Percentiles rank a stretch among this genome's conserved stretches.
Conservation (phyloP, 2,113 vertebrate species). For the Centropus bengalensis region DNA sequence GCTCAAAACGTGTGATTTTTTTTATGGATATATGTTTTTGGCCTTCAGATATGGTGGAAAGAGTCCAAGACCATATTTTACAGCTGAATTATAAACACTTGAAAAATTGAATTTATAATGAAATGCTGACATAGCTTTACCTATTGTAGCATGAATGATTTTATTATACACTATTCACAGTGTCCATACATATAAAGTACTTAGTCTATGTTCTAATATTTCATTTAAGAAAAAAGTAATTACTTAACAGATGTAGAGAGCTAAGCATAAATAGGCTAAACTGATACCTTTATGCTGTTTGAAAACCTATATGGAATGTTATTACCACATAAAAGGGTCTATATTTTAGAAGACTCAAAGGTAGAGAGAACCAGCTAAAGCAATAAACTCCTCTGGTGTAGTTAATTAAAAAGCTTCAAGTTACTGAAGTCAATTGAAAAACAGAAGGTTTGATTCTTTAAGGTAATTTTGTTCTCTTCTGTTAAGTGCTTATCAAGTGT, state of each 20-base stretch:
- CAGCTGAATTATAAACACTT: constrained; percentile 52
- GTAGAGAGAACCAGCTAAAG: constrained; percentile 65
- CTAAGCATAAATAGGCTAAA: constrained; percentile 51
- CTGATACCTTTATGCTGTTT: constrained; percentile 45
- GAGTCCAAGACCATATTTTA: constrained; percentile 59
- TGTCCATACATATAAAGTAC: constrained; percentile 44
- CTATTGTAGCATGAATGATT: constrained; percentile 65
- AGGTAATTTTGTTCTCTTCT: constrained; percentile 68
- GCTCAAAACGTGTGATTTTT: constrained; percentile 59
- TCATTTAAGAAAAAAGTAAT: constrained; percentile 65
- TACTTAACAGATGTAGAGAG: constrained; percentile 63
- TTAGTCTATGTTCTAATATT: constrained; percentile 53
- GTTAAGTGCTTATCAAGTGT: constrained; percentile 70
- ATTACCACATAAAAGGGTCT: constrained; percentile 68
- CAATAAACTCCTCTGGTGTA: constrained; percentile 69
- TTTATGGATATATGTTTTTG: constrained; percentile 26
- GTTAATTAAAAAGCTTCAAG: constrained; percentile 76
- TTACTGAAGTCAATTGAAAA: constrained; percentile 72
- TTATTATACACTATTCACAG: constrained; percentile 59
- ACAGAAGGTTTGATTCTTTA: constrained; percentile 62
- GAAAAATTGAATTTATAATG: constrained; percentile 51
- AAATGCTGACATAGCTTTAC: constrained; percentile 67
- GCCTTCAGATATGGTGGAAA: constrained; percentile 33
- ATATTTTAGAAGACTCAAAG: constrained; percentile 65
- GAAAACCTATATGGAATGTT: constrained; percentile 62